A percentile compares a stretch with the other conserved stretches of the same genome.
Evolutionary conservation across 2,797 vertebrate species (phyloP).

Genomic region (Amblyopsis hoosieri): DNA sequence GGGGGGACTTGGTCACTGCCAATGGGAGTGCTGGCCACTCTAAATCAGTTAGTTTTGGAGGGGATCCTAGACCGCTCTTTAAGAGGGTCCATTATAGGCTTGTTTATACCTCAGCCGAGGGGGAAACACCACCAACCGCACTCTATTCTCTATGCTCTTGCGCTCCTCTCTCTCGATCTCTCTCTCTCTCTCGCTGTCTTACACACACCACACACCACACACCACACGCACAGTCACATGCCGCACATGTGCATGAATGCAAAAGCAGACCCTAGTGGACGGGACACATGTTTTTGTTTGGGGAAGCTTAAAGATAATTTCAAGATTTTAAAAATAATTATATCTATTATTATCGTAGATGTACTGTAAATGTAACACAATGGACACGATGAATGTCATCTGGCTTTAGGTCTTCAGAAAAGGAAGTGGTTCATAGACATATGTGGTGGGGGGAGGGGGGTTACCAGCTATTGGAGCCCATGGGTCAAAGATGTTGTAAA

Average conservation of each 20-base stretch:
- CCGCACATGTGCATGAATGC: neutral
- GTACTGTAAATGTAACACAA: too few relatives aligned
- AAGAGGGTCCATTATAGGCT: conserved; percentile 83
- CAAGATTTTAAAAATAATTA: too few relatives aligned
- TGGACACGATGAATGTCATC: too few relatives aligned
- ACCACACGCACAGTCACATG: neutral
- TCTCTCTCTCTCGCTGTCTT: conserved; percentile 6
- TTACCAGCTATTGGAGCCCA: too few relatives aligned
- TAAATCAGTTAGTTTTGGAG: conserved; percentile 87
- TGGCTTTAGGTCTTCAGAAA: too few relatives aligned
- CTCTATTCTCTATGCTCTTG: conserved; percentile 71
- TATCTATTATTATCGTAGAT: too few relatives aligned
- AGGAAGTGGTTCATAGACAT: too few relatives aligned
- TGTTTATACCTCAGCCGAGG: conserved; percentile 82
- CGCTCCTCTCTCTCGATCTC: conserved; percentile 42
- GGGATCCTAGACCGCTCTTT: conserved; percentile 82
- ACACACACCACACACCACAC: neutral
- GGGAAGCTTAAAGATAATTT: too few relatives aligned
- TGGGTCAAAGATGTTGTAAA: too few relatives aligned
- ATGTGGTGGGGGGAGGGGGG: too few relatives aligned
- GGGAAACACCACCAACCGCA: conserved; percentile 76
- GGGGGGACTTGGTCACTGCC: conserved; percentile 75
- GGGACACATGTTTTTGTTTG: too few relatives aligned
- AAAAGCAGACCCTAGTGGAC: neutral
- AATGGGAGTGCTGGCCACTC: conserved; percentile 71